Base-by-base conservation (phyloP, 1,140 invertebrate genomes). In the Solen grandis region DNA sequence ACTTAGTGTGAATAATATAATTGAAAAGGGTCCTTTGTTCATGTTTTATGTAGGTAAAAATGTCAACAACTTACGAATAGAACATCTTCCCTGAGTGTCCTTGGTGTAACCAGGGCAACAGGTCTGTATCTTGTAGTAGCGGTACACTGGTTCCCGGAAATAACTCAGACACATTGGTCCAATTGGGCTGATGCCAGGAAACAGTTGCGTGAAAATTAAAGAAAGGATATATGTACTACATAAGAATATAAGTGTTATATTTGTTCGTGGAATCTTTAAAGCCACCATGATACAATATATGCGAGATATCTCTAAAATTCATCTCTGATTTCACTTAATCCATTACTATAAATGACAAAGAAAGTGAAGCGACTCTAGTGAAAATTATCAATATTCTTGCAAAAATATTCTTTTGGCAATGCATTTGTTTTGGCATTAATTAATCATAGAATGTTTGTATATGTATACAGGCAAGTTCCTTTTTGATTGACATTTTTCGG, bases 121-220 rank as follows among this genome's bases (percentile, higher is more conserved):
- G 10, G 62, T 5, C 1, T 57, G 76, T 16, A 79, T 63, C 65
- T 41, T 60, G 38, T 36, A 79, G 36, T 70, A 79, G 27, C 76
- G 66, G 66, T 31, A 59, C 3, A 70, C 54, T 57, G 76, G 76
- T 36, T 70, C 76, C 54, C 76, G 76, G 38, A 70, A 33, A 27
- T 79, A 79, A 35, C 65, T 79, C 31, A 70, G 54, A 63, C 76
- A 79, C 19, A 72, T 46, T 50, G 76, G 76, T 27, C 76, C 76
- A 36, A 62, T 33, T 29, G 50, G 76, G 36, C 76, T 79, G 52
- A 31, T 69, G 52, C n/a, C 1, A 69, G 38, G 27, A 41, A 2
- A 76, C 5, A 29, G 46, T 25, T 16, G 16, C 16, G 59, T 25
- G 59, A 62, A 3, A 62, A 2, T 19, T 8, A 8, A 46, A 19